Evolutionary conservation across 2,797 vertebrate species (phyloP), one percentile per base, ranked within the genome.

Genomic region (Kryptopterus vitreolus): DNA sequence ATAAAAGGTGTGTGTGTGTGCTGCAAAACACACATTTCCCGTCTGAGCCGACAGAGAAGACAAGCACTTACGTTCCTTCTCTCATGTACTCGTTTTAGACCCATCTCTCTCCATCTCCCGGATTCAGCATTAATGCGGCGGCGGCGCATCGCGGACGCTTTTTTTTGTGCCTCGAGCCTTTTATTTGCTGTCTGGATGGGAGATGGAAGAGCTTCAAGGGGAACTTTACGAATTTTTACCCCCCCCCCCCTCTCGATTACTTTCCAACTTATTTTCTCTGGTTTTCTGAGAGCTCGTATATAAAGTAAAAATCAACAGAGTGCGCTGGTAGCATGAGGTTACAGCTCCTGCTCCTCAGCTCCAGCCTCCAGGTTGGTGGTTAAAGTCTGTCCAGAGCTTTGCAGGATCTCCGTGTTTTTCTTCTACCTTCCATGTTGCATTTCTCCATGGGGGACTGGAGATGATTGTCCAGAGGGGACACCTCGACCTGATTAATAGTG

Each of bases 21-120:
- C 48, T 5, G 20, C 73, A 73, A 74, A 77, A 63, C 22, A 46
- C 50, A 71, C 35, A 52, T 71, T 74, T 80, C 76, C 48, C 31
- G 69, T 57, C 50, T 61, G 24, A 48, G 38, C 55, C 55, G 2
- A 61, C 26, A 75, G 16, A 76, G 61, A 55, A 63, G 74, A 78
- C 69, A 55, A 81, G 55, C 58, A 78, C 76, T 84, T 81, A 81
- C 46, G 77, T 69, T 52, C 31, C 35, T 26, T 74, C 70, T 46
- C n/a, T 62, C 48, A 31, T 68, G 68, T 77, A 77, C 53, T 73
- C 53, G 6, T 72, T 78, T 79, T 68, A 72, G 81, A 81, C 50
- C 70, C 78, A 57, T 73, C 58, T 63, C 46, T 62, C 69, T 48
- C 43, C 69, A 63, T 73, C 76, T 76, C 76, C 73, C 31, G 7